These are phyloP conservation scores for Melinopterus prodromus DNA, from an alignment of 2,888 invertebrate species.

Conservation along the genomic window DNA sequence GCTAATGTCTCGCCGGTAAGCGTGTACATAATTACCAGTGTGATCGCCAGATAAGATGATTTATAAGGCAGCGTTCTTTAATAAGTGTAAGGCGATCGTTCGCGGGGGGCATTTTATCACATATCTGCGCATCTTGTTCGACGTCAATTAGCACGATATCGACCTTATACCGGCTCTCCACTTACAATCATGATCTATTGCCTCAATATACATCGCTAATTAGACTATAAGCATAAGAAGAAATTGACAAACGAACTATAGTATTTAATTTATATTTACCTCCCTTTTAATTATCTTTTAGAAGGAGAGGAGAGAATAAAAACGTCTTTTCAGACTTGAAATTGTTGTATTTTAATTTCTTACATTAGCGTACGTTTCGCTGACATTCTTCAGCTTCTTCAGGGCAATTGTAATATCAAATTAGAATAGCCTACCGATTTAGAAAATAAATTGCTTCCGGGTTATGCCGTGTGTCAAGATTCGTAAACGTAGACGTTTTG, in stretches of 20 bases:
- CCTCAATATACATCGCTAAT: neutral
- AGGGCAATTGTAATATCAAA: no score
- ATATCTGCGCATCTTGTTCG: slow-evolving; percentile 7
- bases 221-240: neutral
- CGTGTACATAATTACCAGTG: slow-evolving; percentile 16
- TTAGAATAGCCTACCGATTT: no score
- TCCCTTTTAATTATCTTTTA: no score
- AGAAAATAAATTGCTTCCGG: no score
- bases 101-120: slow-evolving; percentile 11
- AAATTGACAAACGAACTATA: neutral
- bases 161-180: neutral
- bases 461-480: no score
- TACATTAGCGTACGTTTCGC: no score
- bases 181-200: slow-evolving; percentile 4
- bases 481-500: no score
- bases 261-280: no score
- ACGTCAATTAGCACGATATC: slow-evolving; percentile 4
- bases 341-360: no score
- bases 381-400: no score
- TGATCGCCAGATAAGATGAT: slow-evolving; percentile 23
- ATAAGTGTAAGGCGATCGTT: slow-evolving; percentile 19
- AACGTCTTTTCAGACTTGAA: no score
- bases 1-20: neutral
- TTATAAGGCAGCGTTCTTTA: slow-evolving; percentile 11
- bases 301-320: no score